phyloP scores from a whole-genome alignment of 2,797 vertebrate species.

The Heteromormyrus szaboi region DNA sequence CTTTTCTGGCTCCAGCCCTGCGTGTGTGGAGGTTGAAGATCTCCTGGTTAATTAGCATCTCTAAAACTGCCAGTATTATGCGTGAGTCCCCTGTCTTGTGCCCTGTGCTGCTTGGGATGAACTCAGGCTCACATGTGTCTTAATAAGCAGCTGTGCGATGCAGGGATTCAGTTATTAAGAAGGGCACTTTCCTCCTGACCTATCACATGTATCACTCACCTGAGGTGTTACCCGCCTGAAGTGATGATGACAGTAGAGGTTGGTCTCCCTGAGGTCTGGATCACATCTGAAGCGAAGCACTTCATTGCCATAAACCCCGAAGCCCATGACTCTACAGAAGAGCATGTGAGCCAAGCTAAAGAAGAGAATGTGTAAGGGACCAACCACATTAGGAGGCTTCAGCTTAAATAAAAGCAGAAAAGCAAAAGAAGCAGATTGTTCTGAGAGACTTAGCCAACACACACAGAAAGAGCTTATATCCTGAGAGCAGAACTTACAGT shows the following conservation, averaged over 20 bases:
- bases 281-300: conserved; percentile 83
- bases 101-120: not conserved
- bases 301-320: conserved; percentile 79
- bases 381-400: conserved; percentile 76
- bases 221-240: conserved; percentile 80
- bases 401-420: conserved; percentile 54
- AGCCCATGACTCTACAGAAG: conserved; percentile 76
- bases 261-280: conserved; percentile 73
- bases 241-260: conserved; percentile 82
- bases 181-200: not conserved
- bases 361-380: conserved; percentile 82
- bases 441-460: not conserved
- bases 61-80: not conserved
- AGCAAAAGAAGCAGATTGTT: conserved; percentile 20
- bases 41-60: not conserved
- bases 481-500: not conserved
- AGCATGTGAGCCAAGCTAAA: conserved; percentile 79
- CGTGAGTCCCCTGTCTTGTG: not conserved
- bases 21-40: not conserved
- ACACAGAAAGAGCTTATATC: not conserved
- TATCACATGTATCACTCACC: conserved; percentile 53
- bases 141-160: not conserved
- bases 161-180: not conserved
- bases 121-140: not conserved
- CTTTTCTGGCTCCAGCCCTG: not conserved